Evolutionary conservation across 2,888 invertebrate genomes (phyloP).

Genomic region (Drosophila pegasa): DNA sequence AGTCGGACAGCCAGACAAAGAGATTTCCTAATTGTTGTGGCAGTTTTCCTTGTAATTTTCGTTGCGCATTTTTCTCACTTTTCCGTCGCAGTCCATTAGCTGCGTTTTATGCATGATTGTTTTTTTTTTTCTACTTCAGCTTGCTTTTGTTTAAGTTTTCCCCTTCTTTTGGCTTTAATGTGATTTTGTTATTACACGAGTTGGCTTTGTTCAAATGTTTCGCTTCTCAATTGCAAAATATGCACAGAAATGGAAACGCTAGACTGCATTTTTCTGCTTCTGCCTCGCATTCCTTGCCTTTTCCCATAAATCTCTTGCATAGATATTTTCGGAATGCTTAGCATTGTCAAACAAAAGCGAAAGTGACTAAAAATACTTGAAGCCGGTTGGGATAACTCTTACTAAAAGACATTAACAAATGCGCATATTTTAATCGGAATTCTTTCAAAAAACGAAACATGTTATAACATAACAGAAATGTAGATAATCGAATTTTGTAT

Average conservation of each 20-base stretch:
- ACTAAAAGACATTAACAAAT: neutral
- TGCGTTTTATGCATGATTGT: constrained; percentile 46
- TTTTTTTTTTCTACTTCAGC: constrained; percentile 20
- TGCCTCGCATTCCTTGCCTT: constrained; percentile 5
- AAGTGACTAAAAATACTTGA: constrained; percentile 3
- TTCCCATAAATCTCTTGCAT: constrained; percentile 8
- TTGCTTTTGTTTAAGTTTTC: constrained; percentile 10
- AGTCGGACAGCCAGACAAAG: constrained; percentile 22
- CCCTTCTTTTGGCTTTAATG: constrained; percentile 9
- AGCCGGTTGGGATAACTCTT: neutral
- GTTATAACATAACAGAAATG: neutral
- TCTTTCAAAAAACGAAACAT: neutral
- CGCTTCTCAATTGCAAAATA: constrained; percentile 9
- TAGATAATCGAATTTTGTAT: neutral
- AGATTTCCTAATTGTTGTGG: constrained; percentile 33
- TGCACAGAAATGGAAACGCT: constrained; percentile 7
- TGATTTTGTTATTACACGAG: constrained; percentile 15
- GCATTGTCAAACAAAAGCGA: constrained; percentile 10
- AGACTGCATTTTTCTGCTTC: constrained; percentile 14
- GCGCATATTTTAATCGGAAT: constrained; percentile 3
- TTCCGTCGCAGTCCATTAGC: constrained; percentile 28
- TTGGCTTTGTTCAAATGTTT: constrained; percentile 18
- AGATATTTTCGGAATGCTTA: constrained; percentile 7
- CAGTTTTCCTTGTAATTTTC: constrained; percentile 30
- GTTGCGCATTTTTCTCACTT: constrained; percentile 26